Evolutionary conservation across 2,113 vertebrate genomes (phyloP), one percentile per base, ranked within the genome.

Genomic region (Phoenicopterus ruber): DNA sequence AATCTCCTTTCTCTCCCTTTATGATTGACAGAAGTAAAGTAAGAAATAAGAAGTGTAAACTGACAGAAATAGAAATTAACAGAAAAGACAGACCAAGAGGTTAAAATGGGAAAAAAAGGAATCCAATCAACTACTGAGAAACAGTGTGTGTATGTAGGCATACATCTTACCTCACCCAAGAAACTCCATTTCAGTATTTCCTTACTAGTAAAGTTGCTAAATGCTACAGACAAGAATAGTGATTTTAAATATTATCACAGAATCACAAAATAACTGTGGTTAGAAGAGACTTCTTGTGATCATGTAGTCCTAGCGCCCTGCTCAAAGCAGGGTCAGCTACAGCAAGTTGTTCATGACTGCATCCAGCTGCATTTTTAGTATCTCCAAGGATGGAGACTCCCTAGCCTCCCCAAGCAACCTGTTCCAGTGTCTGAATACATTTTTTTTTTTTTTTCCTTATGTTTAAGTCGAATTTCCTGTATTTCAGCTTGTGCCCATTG

Each of bases 81-180:
- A 55, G 26, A 31, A 92, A 58, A 49, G 69, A 69, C 8, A 59
- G 31, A 49, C 18, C 29, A 52, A 86, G 78, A 90, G 18, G 14
- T 54, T 34, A 28, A 92, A 62, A 36, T 49, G 38, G 17, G 55
- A 18, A 29, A 73, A 65, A 78, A 66, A 25, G 40, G 29, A 72
- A 74, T 62, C 22, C 13, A 58, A 38, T 40, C 25, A n/a, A 22
- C 50, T 44, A n/a, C 38, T 63, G 28, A 71, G 76, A 74, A 62
- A 8, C 18, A 32, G 29, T 2, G 8, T 14, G 20, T n/a, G 13
- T 26, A 69, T 1, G 1, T 3, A 32, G 10, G 42, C 28, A 28
- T 20, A 21, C 17, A 32, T 32, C 42, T 24, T 42, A n/a, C 20
- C 28, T 73, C 28, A 40, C 13, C 20, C 28, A 77, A 50, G 32